Conservation (phyloP, 2,888 invertebrate species). For the Steinernema hermaphroditum region DNA sequence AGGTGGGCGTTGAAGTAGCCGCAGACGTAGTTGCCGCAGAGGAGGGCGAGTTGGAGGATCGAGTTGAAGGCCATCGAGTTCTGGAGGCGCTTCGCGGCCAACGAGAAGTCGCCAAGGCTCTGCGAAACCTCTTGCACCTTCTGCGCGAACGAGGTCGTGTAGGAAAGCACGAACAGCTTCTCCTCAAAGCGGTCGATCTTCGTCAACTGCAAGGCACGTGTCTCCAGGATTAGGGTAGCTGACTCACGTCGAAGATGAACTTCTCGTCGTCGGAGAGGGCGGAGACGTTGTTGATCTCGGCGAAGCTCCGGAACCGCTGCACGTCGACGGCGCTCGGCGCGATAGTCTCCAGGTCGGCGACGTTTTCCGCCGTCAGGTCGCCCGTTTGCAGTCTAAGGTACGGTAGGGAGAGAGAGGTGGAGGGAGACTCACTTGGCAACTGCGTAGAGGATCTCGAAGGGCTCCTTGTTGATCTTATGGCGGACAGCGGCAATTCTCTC, state of each 20-base stretch:
- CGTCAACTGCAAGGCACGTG: conserved; percentile 44
- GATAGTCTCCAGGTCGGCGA: conserved; percentile 41
- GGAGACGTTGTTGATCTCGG: conserved; percentile 41
- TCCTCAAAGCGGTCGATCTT: conserved; percentile 59
- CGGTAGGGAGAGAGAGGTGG: background rate
- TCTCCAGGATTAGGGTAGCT: background rate
- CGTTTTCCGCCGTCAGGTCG: conserved; percentile 40
- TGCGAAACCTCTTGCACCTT: conserved; percentile 33
- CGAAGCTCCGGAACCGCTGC: conserved; percentile 43
- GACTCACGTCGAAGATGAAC: conserved; percentile 36
- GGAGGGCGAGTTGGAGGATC: conserved; percentile 41
- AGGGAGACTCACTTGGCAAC: conserved; percentile 46
- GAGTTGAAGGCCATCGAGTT: conserved; percentile 43
- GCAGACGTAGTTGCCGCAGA: conserved; percentile 39
- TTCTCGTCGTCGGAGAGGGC: conserved; percentile 46
- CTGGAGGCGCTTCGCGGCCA: conserved; percentile 32
- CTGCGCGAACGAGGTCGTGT: conserved; percentile 49
- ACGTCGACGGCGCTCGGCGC: conserved; percentile 51
- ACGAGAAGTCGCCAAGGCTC: conserved; percentile 38
- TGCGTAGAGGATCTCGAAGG: conserved; percentile 61
- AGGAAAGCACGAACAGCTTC: conserved; percentile 53
- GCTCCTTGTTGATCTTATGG: conserved; percentile 44
- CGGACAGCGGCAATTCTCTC: conserved; percentile 44
- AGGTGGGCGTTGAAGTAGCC: conserved; percentile 52
- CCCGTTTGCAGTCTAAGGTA: conserved; percentile 42